These are phyloP conservation scores for Osmerus mordax DNA, from an alignment of 2,113 vertebrate genomes.

Conservation along the genomic window DNA sequence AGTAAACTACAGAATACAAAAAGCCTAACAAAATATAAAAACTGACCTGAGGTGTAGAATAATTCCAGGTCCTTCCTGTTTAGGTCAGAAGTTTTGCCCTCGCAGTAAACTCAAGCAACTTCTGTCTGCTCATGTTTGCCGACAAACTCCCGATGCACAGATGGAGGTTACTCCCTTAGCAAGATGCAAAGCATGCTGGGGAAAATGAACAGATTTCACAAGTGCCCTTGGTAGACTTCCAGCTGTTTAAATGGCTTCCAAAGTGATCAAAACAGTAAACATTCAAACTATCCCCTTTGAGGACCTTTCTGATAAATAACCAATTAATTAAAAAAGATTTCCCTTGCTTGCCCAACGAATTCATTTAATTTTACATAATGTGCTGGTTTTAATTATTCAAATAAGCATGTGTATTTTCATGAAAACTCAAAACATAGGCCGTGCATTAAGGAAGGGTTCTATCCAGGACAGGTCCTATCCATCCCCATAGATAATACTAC, in stretches of 20 bases:
- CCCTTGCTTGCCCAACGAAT: not conserved
- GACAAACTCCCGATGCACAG: not conserved
- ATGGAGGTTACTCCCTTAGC: not conserved
- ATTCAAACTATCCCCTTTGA: not conserved
- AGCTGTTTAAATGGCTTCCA: constrained; percentile 10
- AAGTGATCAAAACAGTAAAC: constrained; percentile 3
- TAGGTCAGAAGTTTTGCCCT: no score
- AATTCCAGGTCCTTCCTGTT: no score
- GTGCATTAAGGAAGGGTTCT: no score
- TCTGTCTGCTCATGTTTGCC: not conserved
- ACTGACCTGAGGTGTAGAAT: no score
- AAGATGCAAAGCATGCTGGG: constrained; percentile 2
- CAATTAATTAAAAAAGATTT: constrained; percentile 3
- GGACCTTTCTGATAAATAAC: constrained; percentile 3
- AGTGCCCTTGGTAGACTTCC: not conserved
- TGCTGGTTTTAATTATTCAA: not conserved
- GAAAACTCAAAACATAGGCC: no score
- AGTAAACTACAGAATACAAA: no score
- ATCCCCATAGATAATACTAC: no score
- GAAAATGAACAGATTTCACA: constrained; percentile 2
- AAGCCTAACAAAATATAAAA: no score
- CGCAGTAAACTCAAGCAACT: not conserved
- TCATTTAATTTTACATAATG: not conserved
- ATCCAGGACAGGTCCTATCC: no score
- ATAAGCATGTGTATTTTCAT: no score